phyloP scores from a whole-genome alignment of 2,113 vertebrate genomes.

The Sceloporus undulatus region DNA sequence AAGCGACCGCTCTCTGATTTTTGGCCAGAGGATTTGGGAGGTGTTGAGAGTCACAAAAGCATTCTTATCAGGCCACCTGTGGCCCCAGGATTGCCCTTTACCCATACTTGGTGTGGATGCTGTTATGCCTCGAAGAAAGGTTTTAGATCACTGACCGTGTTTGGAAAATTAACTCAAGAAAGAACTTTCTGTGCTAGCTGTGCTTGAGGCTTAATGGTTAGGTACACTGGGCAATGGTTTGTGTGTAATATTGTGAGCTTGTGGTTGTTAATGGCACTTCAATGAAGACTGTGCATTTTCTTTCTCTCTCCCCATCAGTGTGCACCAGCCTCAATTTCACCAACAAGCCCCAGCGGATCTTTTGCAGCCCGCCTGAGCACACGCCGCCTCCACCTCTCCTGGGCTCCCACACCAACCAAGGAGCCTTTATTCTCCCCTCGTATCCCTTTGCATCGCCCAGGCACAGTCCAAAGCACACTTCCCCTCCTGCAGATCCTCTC shows the following conservation, averaged over 20 bases:
- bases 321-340: conserved; percentile 70
- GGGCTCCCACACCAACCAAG: conserved; percentile 66
- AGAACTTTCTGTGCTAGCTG: background rate
- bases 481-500: conserved; percentile 65
- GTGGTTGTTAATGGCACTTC: background rate
- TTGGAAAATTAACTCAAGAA: background rate
- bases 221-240: background rate
- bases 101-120: too few relatives aligned
- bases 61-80: too few relatives aligned
- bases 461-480: conserved; percentile 78
- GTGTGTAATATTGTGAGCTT: background rate
- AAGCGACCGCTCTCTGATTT: too few relatives aligned
- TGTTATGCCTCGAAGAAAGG: too few relatives aligned
- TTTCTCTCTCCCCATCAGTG: conserved; percentile 59
- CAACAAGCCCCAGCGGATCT: conserved; percentile 75
- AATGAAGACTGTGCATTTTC: conserved; percentile 1
- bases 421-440: conserved; percentile 85
- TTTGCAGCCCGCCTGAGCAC: conserved; percentile 80
- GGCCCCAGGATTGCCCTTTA: too few relatives aligned
- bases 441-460: conserved; percentile 83
- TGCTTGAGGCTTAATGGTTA: background rate
- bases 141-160: background rate
- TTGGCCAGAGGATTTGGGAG: too few relatives aligned
- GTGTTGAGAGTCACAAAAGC: too few relatives aligned
- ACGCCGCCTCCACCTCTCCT: conserved; percentile 72